A percentile compares a stretch with the other conserved stretches of the same genome.
Evolutionary conservation across 2,888 invertebrate species (phyloP).

Genomic region (Sphaeridia pumilis): DNA sequence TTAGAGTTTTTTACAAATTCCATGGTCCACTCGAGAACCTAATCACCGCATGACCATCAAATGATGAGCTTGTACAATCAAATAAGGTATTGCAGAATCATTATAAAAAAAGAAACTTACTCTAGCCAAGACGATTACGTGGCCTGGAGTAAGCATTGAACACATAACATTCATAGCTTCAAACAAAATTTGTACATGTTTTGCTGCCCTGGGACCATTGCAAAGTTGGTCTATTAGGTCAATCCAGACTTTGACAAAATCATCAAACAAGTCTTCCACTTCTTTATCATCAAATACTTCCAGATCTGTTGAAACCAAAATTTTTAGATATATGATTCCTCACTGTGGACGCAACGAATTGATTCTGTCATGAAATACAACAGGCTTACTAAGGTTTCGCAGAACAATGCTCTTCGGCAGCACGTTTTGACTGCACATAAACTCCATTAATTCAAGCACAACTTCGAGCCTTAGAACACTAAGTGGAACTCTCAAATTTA

Average conservation of each 20-base stretch:
- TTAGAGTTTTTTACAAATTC: conserved; percentile 1
- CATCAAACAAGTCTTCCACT: conserved; percentile 15
- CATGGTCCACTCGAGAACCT: conserved; percentile 5
- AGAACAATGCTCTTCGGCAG: neutral
- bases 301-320: conserved; percentile 12
- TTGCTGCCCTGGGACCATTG: too few relatives aligned
- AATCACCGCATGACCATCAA: too few relatives aligned
- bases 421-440: conserved; percentile 5
- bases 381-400: conserved; percentile 3
- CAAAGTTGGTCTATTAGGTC: conserved; percentile 12
- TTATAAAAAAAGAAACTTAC: too few relatives aligned
- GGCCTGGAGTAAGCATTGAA: too few relatives aligned
- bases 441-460: conserved; percentile 10
- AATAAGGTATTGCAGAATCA: too few relatives aligned
- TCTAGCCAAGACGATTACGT: too few relatives aligned
- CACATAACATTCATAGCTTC: too few relatives aligned
- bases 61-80: too few relatives aligned
- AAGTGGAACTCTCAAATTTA: neutral
- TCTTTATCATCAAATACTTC: conserved; percentile 11
- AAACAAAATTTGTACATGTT: too few relatives aligned
- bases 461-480: conserved; percentile 4
- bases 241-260: conserved; percentile 19
- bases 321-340: neutral
- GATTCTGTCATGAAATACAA: neutral
- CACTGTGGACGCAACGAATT: neutral